Evolutionary conservation across 2,888 invertebrate species (phyloP).

Genomic region (Xestia rhomboidea): DNA sequence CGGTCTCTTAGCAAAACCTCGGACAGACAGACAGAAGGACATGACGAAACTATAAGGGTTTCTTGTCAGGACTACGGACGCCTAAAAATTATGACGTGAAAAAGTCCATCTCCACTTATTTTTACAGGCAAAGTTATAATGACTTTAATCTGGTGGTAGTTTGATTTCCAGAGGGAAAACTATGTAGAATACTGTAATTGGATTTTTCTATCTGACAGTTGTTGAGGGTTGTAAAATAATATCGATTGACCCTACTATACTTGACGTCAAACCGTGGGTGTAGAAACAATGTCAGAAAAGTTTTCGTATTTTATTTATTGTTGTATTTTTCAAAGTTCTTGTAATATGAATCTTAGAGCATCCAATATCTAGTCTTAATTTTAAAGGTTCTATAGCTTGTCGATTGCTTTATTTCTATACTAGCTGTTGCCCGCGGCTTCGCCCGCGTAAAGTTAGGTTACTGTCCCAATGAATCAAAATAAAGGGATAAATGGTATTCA

Average conservation of each 20-base stretch:
- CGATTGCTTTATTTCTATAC: constrained; percentile 8
- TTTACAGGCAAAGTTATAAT: constrained; percentile 23
- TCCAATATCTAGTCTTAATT: not conserved
- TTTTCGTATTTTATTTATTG: not conserved
- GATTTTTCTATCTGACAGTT: constrained; percentile 18
- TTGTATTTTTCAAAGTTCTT: not conserved
- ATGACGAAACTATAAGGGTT: too few species aligned
- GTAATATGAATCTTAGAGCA: not conserved
- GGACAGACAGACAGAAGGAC: too few species aligned
- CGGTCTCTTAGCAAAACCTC: too few species aligned
- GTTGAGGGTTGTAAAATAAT: constrained; percentile 9
- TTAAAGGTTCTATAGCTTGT: not conserved
- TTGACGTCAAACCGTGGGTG: constrained; percentile 2
- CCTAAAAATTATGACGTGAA: not conserved
- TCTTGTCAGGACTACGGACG: too few species aligned
- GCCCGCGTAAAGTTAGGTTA: too few species aligned
- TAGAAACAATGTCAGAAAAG: constrained; percentile 12
- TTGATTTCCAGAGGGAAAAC: constrained; percentile 47
- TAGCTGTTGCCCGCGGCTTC: too few species aligned
- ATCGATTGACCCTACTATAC: not conserved
- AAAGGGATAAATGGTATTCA: too few species aligned
- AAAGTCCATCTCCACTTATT: not conserved
- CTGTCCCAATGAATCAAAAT: too few species aligned
- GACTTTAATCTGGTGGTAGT: constrained; percentile 5
- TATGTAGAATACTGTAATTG: constrained; percentile 26